Base-by-base conservation (phyloP, 2,797 vertebrate genomes). In the Propithecus deckenii region DNA sequence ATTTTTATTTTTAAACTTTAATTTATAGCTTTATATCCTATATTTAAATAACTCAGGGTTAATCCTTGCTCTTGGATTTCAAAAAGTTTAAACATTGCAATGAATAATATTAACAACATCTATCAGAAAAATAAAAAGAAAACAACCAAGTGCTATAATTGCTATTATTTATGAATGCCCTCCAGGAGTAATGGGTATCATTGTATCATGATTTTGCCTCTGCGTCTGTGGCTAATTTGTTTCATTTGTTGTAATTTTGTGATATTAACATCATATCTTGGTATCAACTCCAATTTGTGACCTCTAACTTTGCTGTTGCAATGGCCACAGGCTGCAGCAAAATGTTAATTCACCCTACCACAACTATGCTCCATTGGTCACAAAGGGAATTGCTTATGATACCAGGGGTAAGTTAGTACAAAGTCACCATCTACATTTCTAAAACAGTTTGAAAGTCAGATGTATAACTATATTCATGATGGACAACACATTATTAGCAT, bases 401-500 rank as follows among this genome's bases (percentile, higher is more conserved):
- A 81, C 18, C 14, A 75, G 32, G 25, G 14, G 57, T 46, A 87
- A 90, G 32, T 81, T 94, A 84, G 6, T 52, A 41, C 48, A 95
- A 94, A 94, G 57, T 96, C 55, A 86, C 25, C 57, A 50, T 74
- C 32, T 61, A 15, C 41, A 74, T 71, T 69, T 52, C 50, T 55
- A 50, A 85, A 84, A 93, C 59, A 79, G 67, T 86, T 85, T 93
- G 57, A 67, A 97, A 95, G 63, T 95, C 96, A 93, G 30, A 32
- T 94, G 48, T 94, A 46, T 79, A 89, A 83, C 79, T 94, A 43
- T 92, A 71, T 75, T 71, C 25, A 85, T 86, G 43, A 89, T 67
- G 74, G 46, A 85, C 43, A 93, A 63, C 23, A 94, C 25, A 48
- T 28, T 86, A 90, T 67, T 97, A 90, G 28, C 63, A 79, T 92